Percentiles rank a stretch among this genome's conserved stretches.
Conservation (phyloP, 2,888 invertebrate species). For the Caenorhabditis drosophilae region DNA sequence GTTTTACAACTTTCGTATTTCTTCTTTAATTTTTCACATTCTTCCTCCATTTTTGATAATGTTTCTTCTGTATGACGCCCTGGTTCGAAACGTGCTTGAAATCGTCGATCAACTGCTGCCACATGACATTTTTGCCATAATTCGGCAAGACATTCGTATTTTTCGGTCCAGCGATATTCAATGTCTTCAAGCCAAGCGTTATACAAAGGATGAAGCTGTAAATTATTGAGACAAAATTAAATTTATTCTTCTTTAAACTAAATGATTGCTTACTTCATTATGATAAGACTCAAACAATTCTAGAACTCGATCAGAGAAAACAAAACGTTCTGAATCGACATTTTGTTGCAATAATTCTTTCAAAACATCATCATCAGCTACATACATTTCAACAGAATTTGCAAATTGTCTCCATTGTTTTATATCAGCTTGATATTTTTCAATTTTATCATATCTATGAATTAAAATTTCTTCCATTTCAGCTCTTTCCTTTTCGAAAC, state of each 20-base stretch:
- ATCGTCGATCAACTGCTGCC: slow-evolving; percentile 8
- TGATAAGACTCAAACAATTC: slow-evolving; percentile 9
- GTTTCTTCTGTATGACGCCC: slow-evolving; percentile 10
- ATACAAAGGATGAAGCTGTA: slow-evolving; percentile 18
- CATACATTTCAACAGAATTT: slow-evolving; percentile 8
- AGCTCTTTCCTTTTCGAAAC: slow-evolving; percentile 8
- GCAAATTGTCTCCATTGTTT: slow-evolving; percentile 17
- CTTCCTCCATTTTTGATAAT: slow-evolving; percentile 12
- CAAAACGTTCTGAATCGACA: slow-evolving; percentile 14
- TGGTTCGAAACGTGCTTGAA: slow-evolving; percentile 17
- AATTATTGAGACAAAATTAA: not conserved
- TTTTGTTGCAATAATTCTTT: slow-evolving; percentile 14
- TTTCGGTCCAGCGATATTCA: slow-evolving; percentile 30
- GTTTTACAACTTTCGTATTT: slow-evolving; percentile 16
- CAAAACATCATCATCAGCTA: slow-evolving; percentile 5
- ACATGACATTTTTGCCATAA: slow-evolving; percentile 31
- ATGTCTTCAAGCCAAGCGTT: slow-evolving; percentile 27
- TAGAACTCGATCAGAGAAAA: slow-evolving; percentile 15
- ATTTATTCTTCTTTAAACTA: not conserved
- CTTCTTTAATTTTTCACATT: slow-evolving; percentile 12
- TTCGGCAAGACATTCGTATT: slow-evolving; percentile 7
- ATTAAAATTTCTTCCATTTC: slow-evolving; percentile 23
- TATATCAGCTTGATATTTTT: slow-evolving; percentile 17
- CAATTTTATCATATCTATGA: slow-evolving; percentile 10
- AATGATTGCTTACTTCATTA: slow-evolving; percentile 7